Evolutionary conservation across 1,140 invertebrate species (phyloP).

Genomic region (Protaetia brevitarsis): DNA sequence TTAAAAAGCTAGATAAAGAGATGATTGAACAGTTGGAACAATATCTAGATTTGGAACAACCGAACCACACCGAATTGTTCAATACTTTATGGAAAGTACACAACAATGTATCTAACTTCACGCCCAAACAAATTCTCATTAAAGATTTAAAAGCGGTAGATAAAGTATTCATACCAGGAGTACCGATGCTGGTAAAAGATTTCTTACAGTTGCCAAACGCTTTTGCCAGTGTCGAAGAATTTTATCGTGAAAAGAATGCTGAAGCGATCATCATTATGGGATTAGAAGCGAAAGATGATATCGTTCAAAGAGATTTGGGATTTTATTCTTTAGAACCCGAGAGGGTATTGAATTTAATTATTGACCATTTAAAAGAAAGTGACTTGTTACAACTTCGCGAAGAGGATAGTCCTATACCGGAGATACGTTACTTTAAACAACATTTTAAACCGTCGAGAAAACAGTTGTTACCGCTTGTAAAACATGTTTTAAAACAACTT

Average conservation of each 20-base stretch:
- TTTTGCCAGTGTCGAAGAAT: slow-evolving; percentile 49
- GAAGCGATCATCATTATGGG: slow-evolving; percentile 54
- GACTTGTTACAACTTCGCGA: slow-evolving; percentile 42
- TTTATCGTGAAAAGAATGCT: slow-evolving; percentile 48
- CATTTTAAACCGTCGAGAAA: slow-evolving; percentile 59
- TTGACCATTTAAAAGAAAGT: slow-evolving; percentile 31
- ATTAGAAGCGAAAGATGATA: slow-evolving; percentile 45
- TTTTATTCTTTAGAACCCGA: slow-evolving; percentile 31
- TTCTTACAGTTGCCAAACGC: slow-evolving; percentile 51
- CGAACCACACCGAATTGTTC: slow-evolving; percentile 41
- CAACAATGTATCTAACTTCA: slow-evolving; percentile 49
- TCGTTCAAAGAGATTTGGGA: slow-evolving; percentile 27
- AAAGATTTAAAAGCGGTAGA: slow-evolving; percentile 52
- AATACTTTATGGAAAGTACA: slow-evolving; percentile 47
- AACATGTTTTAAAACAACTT: slow-evolving; percentile 33
- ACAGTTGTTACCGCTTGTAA: slow-evolving; percentile 61
- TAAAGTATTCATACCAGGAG: slow-evolving; percentile 49
- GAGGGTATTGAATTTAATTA: slow-evolving; percentile 28
- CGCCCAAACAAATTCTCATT: slow-evolving; percentile 48
- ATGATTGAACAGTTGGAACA: slow-evolving; percentile 52
- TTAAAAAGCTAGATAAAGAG: slow-evolving; percentile 59
- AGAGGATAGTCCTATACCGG: slow-evolving; percentile 36
- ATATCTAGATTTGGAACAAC: slow-evolving; percentile 35
- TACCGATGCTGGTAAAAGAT: slow-evolving; percentile 53
- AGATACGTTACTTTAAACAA: slow-evolving; percentile 52